phyloP scores from a whole-genome alignment of 2,797 vertebrate genomes.

The Urophycis tenuis region DNA sequence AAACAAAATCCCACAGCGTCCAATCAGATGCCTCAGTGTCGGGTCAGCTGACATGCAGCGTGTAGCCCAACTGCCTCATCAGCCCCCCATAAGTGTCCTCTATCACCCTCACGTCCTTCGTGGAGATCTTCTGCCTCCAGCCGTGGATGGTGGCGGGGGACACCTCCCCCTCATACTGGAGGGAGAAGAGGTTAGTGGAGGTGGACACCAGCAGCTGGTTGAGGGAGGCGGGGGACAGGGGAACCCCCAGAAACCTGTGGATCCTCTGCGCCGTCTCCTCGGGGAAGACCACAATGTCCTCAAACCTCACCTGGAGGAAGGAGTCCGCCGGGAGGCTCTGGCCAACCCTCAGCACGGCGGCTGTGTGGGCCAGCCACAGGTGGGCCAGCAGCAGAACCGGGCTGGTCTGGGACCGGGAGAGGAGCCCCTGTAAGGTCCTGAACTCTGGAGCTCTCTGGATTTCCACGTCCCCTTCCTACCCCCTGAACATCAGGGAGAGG shows the following conservation, averaged over 20 bases:
- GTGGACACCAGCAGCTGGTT: slow-evolving; percentile 95
- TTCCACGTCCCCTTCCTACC: slow-evolving; percentile 60
- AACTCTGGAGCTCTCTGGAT: slow-evolving; percentile 81
- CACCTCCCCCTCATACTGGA: slow-evolving; percentile 90
- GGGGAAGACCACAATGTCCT: slow-evolving; percentile 85
- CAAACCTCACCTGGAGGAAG: slow-evolving; percentile 82
- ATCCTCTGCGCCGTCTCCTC: slow-evolving; percentile 81
- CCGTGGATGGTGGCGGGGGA: slow-evolving; percentile 78
- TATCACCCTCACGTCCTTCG: slow-evolving; percentile 77
- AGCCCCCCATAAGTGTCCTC: slow-evolving; percentile 83
- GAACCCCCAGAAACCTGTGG: slow-evolving; percentile 87
- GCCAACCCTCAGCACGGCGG: slow-evolving; percentile 79
- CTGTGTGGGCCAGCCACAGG: slow-evolving; percentile 90
- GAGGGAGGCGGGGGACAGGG: slow-evolving; percentile 83
- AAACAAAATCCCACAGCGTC: slow-evolving; percentile 13
- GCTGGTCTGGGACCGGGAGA: slow-evolving; percentile 69
- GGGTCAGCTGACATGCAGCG: slow-evolving; percentile 76
- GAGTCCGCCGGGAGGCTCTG: slow-evolving; percentile 67
- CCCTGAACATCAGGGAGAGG: slow-evolving; percentile 80
- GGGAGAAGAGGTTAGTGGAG: slow-evolving; percentile 89
- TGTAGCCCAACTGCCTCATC: slow-evolving; percentile 87
- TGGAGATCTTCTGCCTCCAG: slow-evolving; percentile 84
- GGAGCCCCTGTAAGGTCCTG: slow-evolving; percentile 72
- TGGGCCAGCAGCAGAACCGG: slow-evolving; percentile 81
- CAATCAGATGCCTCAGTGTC: background rate